Evolutionary conservation across 1,140 invertebrate species (phyloP).

Genomic region (Zaprionus inermis): DNA sequence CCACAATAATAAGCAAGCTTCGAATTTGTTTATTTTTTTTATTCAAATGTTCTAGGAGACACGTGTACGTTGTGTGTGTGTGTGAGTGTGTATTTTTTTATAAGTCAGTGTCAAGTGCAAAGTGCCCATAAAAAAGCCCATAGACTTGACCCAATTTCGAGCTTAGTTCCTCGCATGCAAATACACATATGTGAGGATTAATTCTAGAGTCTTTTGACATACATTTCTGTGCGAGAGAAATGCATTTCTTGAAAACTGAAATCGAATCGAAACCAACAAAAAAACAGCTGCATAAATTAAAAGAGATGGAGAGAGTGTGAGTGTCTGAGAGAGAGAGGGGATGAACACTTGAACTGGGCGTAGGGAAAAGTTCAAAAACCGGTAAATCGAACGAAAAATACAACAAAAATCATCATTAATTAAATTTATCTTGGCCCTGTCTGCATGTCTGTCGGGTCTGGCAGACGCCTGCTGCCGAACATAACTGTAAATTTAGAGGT

Average conservation of each 20-base stretch:
- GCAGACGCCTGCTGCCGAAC: conserved; percentile 7
- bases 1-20: conserved; percentile 16
- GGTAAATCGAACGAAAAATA: conserved; percentile 58
- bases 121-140: conserved; percentile 10
- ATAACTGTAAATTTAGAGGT: conserved; percentile 54
- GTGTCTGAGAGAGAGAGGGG: conserved; percentile 7
- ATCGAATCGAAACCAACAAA: conserved; percentile 31
- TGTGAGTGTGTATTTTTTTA: background rate
- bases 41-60: conserved; percentile 51
- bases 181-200: conserved; percentile 46
- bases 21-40: conserved; percentile 6
- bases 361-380: conserved; percentile 75
- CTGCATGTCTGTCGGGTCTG: background rate
- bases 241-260: conserved; percentile 57
- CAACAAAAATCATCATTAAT: conserved; percentile 65
- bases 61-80: conserved; percentile 6
- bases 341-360: conserved; percentile 21
- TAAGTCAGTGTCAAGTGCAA: conserved; percentile 58
- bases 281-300: conserved; percentile 60
- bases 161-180: conserved; percentile 14
- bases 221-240: conserved; percentile 46
- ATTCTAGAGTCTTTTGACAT: conserved; percentile 47
- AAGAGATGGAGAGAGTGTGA: conserved; percentile 24
- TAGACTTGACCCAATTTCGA: conserved; percentile 68
- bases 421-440: conserved; percentile 55